Percentiles rank a stretch among this genome's conserved stretches.
Evolutionary conservation across 2,797 vertebrate genomes (phyloP).

Genomic region (Pachyuromys duprasi): DNA sequence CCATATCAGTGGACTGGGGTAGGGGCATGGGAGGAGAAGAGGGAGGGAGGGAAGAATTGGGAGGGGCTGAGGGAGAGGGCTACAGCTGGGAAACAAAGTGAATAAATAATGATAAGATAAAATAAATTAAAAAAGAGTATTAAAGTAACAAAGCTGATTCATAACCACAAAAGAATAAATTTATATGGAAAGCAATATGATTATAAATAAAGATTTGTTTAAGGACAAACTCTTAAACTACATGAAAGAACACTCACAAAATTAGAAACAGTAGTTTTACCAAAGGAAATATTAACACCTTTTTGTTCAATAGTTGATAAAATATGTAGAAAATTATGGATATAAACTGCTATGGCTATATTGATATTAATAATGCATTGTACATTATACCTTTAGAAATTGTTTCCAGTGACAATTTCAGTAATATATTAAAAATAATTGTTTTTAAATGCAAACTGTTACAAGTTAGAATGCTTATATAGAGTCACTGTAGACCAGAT

Average conservation of each 20-base stretch:
- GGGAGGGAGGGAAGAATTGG: too few species aligned
- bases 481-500: background rate
- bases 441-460: background rate
- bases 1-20: too few species aligned
- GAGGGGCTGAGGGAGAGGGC: too few species aligned
- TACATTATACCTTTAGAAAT: background rate
- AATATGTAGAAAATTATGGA: background rate
- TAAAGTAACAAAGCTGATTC: background rate
- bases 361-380: background rate
- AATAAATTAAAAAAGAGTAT: too few species aligned
- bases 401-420: background rate
- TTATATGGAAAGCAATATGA: background rate
- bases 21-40: too few species aligned
- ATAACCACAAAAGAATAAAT: background rate
- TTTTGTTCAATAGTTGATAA: background rate
- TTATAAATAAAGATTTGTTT: background rate
- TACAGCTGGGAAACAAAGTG: too few species aligned
- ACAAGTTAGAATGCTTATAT: background rate
- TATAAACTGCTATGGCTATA: background rate
- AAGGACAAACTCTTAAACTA: background rate
- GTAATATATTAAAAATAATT: background rate
- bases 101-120: too few species aligned
- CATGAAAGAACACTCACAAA: background rate
- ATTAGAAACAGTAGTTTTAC: background rate
- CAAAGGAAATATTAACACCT: background rate